Percentiles rank a stretch among this genome's conserved stretches.
phyloP scores from a whole-genome alignment of 2,888 invertebrate genomes.

The Hirtodrosophila alboralis region DNA sequence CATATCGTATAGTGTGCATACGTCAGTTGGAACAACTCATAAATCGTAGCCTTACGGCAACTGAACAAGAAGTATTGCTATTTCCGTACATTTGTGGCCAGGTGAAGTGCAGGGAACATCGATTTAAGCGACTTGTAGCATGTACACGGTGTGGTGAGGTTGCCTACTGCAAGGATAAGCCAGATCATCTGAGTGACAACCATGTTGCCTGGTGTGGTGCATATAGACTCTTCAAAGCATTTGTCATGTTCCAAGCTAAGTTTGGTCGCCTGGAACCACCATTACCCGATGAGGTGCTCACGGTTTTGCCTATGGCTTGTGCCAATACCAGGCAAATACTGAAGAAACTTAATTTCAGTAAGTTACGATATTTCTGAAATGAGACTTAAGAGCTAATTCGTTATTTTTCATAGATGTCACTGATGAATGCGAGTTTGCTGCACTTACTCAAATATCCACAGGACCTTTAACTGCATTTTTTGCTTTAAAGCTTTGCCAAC shows the following conservation, averaged over 20 bases:
- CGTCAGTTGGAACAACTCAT: conserved; percentile 86
- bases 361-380: not conserved
- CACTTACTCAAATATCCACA: conserved; percentile 87
- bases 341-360: conserved; percentile 73
- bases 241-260: conserved; percentile 86
- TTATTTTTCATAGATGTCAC: conserved; percentile 65
- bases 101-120: conserved; percentile 86
- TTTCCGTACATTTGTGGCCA: conserved; percentile 88
- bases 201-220: conserved; percentile 88
- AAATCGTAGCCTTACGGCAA: conserved; percentile 86
- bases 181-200: conserved; percentile 85
- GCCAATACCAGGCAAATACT: conserved; percentile 77
- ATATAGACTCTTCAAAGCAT: conserved; percentile 86
- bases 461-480: conserved; percentile 88
- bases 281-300: conserved; percentile 85
- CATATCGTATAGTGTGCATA: conserved; percentile 87
- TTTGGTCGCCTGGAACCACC: conserved; percentile 86
- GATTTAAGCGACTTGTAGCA: conserved; percentile 84
- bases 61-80: conserved; percentile 89
- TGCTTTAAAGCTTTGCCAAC: conserved; percentile 84
- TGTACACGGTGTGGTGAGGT: conserved; percentile 87
- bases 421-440: conserved; percentile 87
- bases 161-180: conserved; percentile 85
- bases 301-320: conserved; percentile 69
- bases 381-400: not conserved